These are phyloP conservation scores for Plagodis dolabraria DNA, from an alignment of 2,888 invertebrate species.

Conservation along the genomic window DNA sequence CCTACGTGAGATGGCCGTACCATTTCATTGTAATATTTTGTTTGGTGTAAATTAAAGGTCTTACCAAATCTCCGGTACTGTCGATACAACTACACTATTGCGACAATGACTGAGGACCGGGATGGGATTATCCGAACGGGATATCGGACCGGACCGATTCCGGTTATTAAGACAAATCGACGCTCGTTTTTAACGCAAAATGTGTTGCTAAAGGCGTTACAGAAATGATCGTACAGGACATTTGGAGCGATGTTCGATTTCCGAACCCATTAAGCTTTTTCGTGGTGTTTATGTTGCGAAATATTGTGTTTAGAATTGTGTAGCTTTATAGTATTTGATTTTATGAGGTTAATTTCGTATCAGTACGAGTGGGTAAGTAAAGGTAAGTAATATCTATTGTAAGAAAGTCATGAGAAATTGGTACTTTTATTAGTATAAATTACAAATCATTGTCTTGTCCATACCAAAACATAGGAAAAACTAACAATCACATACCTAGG, in stretches of 20 bases:
- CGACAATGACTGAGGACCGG: conserved; percentile 64
- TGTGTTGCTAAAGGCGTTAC: conserved; percentile 38
- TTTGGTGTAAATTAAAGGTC: neutral
- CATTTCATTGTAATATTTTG: neutral
- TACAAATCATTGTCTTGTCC: too few relatives aligned
- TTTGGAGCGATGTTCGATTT: conserved; percentile 28
- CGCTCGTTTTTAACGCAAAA: conserved; percentile 65
- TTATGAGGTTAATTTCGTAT: too few relatives aligned
- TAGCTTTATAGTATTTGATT: neutral
- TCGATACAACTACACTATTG: conserved; percentile 5
- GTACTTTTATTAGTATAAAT: too few relatives aligned
- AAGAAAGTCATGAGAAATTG: too few relatives aligned
- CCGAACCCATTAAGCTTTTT: conserved; percentile 27
- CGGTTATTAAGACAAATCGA: conserved; percentile 69
- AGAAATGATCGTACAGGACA: conserved; percentile 29
- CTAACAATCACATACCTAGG: too few relatives aligned
- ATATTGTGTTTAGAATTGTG: conserved; percentile 7
- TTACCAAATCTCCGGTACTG: conserved; percentile 4
- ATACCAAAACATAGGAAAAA: too few relatives aligned
- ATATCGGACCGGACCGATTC: conserved; percentile 55
- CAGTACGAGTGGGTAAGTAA: too few relatives aligned
- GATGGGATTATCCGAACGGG: conserved; percentile 59
- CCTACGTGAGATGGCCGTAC: too few relatives aligned
- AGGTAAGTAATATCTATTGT: too few relatives aligned
- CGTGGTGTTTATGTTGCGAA: conserved; percentile 9